Conservation (phyloP, 2,113 vertebrate species). For the Hyperoodon ampullatus region DNA sequence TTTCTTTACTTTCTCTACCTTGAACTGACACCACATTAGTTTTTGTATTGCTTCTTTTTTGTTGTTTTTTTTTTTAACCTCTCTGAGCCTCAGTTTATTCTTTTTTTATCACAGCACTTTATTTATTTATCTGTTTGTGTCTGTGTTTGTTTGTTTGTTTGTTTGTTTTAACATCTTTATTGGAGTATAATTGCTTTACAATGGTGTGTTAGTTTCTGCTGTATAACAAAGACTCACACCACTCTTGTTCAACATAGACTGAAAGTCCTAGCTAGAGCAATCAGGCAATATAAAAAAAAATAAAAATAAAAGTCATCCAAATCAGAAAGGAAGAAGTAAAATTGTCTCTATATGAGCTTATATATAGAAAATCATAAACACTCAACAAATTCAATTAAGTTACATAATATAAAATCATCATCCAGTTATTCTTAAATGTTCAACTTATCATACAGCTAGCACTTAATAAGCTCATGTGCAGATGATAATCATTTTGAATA, state of each 20-base stretch:
- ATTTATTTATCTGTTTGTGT: too few relatives aligned
- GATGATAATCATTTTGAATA: neutral
- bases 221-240: neutral
- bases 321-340: neutral
- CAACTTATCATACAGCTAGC: neutral
- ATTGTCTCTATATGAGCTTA: neutral
- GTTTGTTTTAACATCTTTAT: too few relatives aligned
- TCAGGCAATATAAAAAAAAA: neutral
- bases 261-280: neutral
- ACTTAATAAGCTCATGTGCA: neutral
- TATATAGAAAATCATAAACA: neutral
- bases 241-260: neutral
- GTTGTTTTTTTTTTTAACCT: too few relatives aligned
- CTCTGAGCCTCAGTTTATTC: too few relatives aligned
- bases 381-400: neutral
- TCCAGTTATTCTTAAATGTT: neutral
- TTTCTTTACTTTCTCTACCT: constrained; percentile 44
- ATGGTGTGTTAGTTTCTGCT: too few relatives aligned
- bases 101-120: too few relatives aligned
- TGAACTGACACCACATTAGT: neutral
- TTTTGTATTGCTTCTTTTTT: constrained; percentile 55
- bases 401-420: neutral
- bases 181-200: too few relatives aligned
- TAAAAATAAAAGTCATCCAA: neutral
- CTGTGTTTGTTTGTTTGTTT: too few relatives aligned